Percentiles rank a stretch among this genome's conserved stretches.
Conservation (phyloP, 2,113 vertebrate genomes). For the Coreoperca whiteheadi region DNA sequence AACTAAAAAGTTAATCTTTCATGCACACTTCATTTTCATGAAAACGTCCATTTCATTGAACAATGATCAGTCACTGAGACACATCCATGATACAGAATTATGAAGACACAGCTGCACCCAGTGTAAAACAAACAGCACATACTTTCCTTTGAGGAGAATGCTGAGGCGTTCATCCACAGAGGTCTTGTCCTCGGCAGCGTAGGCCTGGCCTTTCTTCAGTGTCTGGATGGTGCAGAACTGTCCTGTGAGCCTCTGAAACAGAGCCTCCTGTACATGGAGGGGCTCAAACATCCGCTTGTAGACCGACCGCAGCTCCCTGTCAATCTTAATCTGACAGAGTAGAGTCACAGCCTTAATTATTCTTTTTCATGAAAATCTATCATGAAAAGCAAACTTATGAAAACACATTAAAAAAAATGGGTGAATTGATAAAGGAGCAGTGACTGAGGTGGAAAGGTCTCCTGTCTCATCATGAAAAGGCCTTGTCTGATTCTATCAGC, state of each 20-base stretch:
- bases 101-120: not conserved
- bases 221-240: conserved; percentile 97
- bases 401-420: not conserved
- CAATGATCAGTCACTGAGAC: not conserved
- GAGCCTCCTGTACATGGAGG: conserved; percentile 91
- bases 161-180: conserved; percentile 97
- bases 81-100: not conserved
- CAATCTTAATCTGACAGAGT: conserved; percentile 92
- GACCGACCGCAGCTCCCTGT: conserved; percentile 91
- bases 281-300: conserved; percentile 97
- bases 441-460: conserved; percentile 6
- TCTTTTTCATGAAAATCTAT: not conserved
- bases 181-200: conserved; percentile 96
- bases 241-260: conserved; percentile 95
- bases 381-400: not conserved
- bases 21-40: not conserved
- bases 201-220: conserved; percentile 92
- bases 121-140: conserved; percentile 67
- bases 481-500: conserved; percentile 57
- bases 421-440: not conserved
- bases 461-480: conserved; percentile 29
- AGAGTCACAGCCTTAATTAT: conserved; percentile 5
- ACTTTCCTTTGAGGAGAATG: conserved; percentile 97
- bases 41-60: not conserved
- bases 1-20: not conserved